Conservation (phyloP, 2,113 vertebrate genomes). For the Spea multiplicata region DNA sequence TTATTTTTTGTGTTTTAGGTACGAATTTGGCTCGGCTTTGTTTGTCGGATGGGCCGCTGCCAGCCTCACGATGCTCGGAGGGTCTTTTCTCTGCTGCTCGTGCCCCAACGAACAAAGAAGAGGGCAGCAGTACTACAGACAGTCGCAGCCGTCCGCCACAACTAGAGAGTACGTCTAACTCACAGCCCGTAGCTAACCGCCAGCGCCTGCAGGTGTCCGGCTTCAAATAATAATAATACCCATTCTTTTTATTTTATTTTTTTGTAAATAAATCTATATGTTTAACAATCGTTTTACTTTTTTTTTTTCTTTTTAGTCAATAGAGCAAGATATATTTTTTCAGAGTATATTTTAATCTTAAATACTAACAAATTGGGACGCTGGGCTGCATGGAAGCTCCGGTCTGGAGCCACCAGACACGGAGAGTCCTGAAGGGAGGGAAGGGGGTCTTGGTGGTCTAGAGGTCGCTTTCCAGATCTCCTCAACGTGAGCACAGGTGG, state of each 20-base stretch:
- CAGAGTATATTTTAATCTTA: no score
- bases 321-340: no score
- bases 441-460: no score
- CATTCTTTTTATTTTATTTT: background rate
- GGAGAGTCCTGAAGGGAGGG: no score
- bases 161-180: constrained; percentile 92
- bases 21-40: constrained; percentile 89
- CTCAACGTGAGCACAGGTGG: no score
- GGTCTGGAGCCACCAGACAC: no score
- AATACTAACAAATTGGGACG: background rate
- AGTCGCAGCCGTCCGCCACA: constrained; percentile 73
- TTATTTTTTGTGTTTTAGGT: constrained; percentile 64
- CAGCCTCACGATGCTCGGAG: constrained; percentile 84
- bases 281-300: background rate
- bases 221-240: constrained; percentile 1
- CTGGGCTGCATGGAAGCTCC: no score
- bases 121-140: constrained; percentile 84
- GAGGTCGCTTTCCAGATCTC: no score
- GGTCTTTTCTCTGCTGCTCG: constrained; percentile 91
- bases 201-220: background rate
- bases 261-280: background rate
- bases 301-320: no score
- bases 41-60: constrained; percentile 91
- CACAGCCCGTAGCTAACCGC: background rate
- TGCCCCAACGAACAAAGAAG: constrained; percentile 78